Evolutionary conservation across 2,113 vertebrate species (phyloP), one percentile per base, ranked within the genome.

Genomic region (Atrichornis clamosus): DNA sequence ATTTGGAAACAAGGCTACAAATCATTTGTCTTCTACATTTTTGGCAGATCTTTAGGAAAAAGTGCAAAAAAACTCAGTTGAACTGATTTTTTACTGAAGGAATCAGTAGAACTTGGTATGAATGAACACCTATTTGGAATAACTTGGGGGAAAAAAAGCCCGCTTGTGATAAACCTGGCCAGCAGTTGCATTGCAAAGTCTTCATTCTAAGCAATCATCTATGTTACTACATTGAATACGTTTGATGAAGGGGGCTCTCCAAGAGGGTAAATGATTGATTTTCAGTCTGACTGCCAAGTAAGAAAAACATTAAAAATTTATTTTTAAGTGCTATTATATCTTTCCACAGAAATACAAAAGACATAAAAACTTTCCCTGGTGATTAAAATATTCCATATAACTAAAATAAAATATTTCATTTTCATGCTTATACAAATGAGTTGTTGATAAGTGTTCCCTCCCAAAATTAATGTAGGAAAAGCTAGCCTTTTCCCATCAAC

Each of bases 1-100:
- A 46, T 69, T 87, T 86, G 72, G 33, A 91, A 86, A 83, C 11
- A 90, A 95, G 81, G 22, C 68, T 94, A 59, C 79, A 87, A 93
- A 74, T 47, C 1, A 39, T 78, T 87, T 7, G 3, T 42, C 21
- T 91, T 73, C 41, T 67, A 55, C 7, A 37, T 58, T 92, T 90
- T 75, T 90, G 68, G 39, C 68, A 73, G 23, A 63, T 68, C 22
- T 67, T 44, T 50, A 90, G 67, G 37, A 82, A 52, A 65, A 87
- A 69, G 10, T 62, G 30, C 10, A 46, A 83, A 82, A 74, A 82
- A 69, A 74, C 41, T 30, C 15, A 30, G 3, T 60, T 1, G 0
- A n/a, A n/a, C n/a, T n/a, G n/a, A n/a, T n/a, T n/a, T n/a, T n/a
- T n/a, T n/a, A n/a, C n/a, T n/a, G n/a, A n/a, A n/a, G n/a, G n/a